A percentile compares a stretch with the other conserved stretches of the same genome.
Evolutionary conservation across 2,797 vertebrate genomes (phyloP).

Genomic region (Sebastes nivosus): DNA sequence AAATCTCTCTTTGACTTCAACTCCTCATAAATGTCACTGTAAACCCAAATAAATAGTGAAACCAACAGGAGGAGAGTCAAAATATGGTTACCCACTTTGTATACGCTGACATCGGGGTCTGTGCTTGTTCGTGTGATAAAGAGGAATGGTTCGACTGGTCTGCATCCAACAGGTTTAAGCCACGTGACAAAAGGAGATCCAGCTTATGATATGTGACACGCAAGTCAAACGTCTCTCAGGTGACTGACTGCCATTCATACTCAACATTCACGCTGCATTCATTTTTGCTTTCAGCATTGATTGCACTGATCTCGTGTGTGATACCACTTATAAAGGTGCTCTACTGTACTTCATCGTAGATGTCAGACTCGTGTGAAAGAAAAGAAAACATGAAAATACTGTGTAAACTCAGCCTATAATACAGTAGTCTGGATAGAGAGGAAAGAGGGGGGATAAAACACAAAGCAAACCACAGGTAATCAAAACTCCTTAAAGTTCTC

Average conservation of each 20-base stretch:
- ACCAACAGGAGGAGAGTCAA: not conserved
- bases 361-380: constrained; percentile 82
- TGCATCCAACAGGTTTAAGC: constrained; percentile 40
- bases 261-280: constrained; percentile 72
- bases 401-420: constrained; percentile 92
- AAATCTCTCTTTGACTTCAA: constrained; percentile 28
- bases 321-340: constrained; percentile 76
- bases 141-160: constrained; percentile 36
- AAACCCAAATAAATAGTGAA: not conserved
- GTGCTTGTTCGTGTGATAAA: constrained; percentile 55
- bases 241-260: constrained; percentile 48
- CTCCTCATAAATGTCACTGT: constrained; percentile 1
- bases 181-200: constrained; percentile 38
- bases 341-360: constrained; percentile 82
- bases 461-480: constrained; percentile 79
- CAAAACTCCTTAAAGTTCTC: constrained; percentile 58
- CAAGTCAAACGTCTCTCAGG: constrained; percentile 30
- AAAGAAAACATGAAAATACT: constrained; percentile 91
- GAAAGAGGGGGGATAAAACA: constrained; percentile 58
- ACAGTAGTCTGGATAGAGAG: constrained; percentile 92
- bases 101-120: constrained; percentile 48
- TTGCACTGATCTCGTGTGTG: constrained; percentile 78
- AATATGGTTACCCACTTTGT: constrained; percentile 21
- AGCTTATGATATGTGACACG: constrained; percentile 45
- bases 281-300: constrained; percentile 75